Evolutionary conservation across 2,888 invertebrate species (phyloP).

Genomic region (Amblyjoppa fuscipennis): DNA sequence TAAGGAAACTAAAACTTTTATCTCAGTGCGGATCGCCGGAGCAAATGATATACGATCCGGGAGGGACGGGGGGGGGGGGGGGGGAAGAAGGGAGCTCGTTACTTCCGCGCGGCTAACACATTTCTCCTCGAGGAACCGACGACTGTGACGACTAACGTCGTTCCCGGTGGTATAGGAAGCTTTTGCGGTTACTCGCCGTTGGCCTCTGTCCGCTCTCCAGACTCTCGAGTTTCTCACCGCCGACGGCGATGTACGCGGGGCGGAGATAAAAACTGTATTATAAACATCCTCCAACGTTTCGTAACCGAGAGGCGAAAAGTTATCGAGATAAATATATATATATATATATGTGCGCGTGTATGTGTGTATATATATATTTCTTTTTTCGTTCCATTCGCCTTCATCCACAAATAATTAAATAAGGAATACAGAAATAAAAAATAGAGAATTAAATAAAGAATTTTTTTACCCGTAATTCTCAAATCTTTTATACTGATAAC

Average conservation of each 20-base stretch:
- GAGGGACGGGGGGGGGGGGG: background rate
- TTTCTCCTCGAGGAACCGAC: background rate
- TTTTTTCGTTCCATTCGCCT: no score
- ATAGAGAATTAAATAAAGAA: no score
- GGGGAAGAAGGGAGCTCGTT: background rate
- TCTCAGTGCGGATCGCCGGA: constrained; percentile 21
- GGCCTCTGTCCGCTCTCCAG: background rate
- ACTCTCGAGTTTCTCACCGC: constrained; percentile 24
- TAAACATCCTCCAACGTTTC: constrained; percentile 21
- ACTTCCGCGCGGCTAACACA: constrained; percentile 9
- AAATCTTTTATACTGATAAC: no score
- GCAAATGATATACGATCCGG: constrained; percentile 47
- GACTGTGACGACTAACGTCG: constrained; percentile 30
- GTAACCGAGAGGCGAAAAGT: background rate
- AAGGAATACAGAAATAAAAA: no score
- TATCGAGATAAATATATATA: background rate
- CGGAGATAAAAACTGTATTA: constrained; percentile 44
- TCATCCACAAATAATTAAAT: no score
- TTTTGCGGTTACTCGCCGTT: constrained; percentile 17
- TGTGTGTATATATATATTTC: background rate
- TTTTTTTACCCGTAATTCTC: no score
- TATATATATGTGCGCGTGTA: background rate
- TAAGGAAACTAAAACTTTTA: constrained; percentile 36
- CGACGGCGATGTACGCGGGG: constrained; percentile 1
- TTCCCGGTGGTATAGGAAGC: constrained; percentile 12